These are phyloP conservation scores for Parasteatoda tepidariorum DNA, from an alignment of 1,140 invertebrate species.

Conservation along the genomic window DNA sequence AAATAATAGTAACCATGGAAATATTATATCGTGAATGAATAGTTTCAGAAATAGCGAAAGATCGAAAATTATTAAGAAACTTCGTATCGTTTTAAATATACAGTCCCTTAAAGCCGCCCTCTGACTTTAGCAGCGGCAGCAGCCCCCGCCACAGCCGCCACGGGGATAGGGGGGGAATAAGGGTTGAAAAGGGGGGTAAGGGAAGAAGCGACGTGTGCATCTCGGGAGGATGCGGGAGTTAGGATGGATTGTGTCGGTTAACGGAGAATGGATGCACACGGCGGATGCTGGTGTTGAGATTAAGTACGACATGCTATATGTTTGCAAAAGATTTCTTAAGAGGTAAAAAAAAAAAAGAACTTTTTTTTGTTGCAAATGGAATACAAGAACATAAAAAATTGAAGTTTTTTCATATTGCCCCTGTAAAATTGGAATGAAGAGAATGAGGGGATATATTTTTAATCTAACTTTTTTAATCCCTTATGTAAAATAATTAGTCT, in stretches of 20 bases:
- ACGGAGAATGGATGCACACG: constrained; percentile 6
- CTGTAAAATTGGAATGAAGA: too few relatives aligned
- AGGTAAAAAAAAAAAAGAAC: background rate
- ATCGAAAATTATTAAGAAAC: too few relatives aligned
- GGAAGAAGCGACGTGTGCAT: constrained; percentile 13
- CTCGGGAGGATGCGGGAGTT: constrained; percentile 38
- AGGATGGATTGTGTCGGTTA: constrained; percentile 25
- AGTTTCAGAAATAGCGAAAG: too few relatives aligned
- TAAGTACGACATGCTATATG: constrained; percentile 4
- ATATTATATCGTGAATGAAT: too few relatives aligned
- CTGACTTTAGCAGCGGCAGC: background rate
- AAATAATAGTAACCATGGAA: too few relatives aligned
- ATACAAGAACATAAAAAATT: background rate
- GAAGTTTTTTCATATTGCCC: too few relatives aligned
- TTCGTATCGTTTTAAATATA: too few relatives aligned
- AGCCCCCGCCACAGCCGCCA: constrained; percentile 37
- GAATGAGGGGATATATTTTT: too few relatives aligned
- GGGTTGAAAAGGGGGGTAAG: too few relatives aligned
- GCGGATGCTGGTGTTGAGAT: constrained; percentile 41
- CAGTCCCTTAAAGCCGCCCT: too few relatives aligned
- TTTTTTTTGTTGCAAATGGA: background rate
- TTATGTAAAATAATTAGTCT: too few relatives aligned
- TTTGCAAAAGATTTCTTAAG: background rate
- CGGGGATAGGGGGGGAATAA: background rate
- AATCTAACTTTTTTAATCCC: too few relatives aligned